These are phyloP conservation scores for Myotis pilosus DNA, from an alignment of 2,797 vertebrate species.

Conservation along the genomic window DNA sequence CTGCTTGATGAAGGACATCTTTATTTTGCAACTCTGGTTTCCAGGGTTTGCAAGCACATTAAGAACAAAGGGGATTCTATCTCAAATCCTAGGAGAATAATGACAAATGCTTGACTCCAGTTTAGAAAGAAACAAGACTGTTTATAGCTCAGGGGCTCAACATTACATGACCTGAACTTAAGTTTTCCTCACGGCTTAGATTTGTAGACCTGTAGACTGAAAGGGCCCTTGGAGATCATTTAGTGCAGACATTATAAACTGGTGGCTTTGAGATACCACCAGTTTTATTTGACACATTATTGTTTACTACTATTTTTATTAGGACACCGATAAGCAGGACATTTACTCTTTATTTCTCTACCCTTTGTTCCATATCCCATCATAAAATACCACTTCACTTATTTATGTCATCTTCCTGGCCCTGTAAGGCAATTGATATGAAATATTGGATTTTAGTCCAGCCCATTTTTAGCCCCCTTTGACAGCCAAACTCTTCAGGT, in stretches of 20 bases:
- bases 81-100: neutral
- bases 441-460: neutral
- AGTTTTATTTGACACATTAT: neutral
- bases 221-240: slow-evolving; percentile 13
- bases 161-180: slow-evolving; percentile 36
- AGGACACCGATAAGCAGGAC: neutral
- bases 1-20: neutral
- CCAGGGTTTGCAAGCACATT: neutral
- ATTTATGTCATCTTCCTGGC: neutral
- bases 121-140: slow-evolving; percentile 36
- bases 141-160: slow-evolving; percentile 36
- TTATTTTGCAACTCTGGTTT: neutral
- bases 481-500: neutral
- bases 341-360: slow-evolving; percentile 14
- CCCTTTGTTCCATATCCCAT: neutral
- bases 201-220: neutral
- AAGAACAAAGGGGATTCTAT: slow-evolving; percentile 36
- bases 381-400: neutral
- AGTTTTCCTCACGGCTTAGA: slow-evolving; percentile 2
- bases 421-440: neutral
- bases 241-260: neutral
- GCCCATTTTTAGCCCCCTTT: neutral
- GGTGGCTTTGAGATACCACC: neutral
- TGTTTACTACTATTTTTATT: slow-evolving; percentile 48
- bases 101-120: slow-evolving; percentile 5